These are phyloP conservation scores for Tadarida brasiliensis DNA, from an alignment of 2,797 vertebrate species.

Conservation along the genomic window DNA sequence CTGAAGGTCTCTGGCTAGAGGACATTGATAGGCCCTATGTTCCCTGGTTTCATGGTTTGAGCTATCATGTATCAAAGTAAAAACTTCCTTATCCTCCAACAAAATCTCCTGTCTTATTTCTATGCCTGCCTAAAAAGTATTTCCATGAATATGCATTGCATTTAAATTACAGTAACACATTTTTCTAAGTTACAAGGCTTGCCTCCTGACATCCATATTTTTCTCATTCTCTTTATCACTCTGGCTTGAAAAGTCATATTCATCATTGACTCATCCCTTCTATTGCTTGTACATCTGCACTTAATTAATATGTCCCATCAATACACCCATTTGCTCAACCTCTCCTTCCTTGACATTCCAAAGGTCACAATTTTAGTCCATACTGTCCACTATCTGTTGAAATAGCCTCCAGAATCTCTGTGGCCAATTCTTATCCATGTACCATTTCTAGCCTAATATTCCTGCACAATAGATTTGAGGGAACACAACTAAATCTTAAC, in stretches of 20 bases:
- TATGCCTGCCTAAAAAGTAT: constrained; percentile 2
- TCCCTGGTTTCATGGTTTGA: constrained; percentile 36
- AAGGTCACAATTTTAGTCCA: constrained; percentile 12
- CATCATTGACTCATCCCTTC: background rate
- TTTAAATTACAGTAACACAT: constrained; percentile 44
- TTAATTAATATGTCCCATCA: background rate
- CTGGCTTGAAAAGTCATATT: background rate
- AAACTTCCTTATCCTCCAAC: background rate
- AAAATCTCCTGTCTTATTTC: background rate
- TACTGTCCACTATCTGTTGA: background rate
- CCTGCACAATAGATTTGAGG: background rate
- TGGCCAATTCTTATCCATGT: background rate
- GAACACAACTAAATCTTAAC: background rate
- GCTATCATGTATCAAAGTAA: background rate
- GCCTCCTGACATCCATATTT: background rate
- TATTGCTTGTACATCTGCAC: background rate
- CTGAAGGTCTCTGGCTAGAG: background rate
- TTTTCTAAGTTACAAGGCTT: background rate
- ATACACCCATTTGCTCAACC: background rate
- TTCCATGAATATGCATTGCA: background rate
- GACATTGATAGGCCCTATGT: background rate
- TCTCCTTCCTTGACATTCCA: background rate
- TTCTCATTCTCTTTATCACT: constrained; percentile 27
- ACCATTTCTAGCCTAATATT: background rate
- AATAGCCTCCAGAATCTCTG: background rate